phyloP scores from a whole-genome alignment of 2,113 vertebrate genomes.

The Gasterosteus nipponicus region DNA sequence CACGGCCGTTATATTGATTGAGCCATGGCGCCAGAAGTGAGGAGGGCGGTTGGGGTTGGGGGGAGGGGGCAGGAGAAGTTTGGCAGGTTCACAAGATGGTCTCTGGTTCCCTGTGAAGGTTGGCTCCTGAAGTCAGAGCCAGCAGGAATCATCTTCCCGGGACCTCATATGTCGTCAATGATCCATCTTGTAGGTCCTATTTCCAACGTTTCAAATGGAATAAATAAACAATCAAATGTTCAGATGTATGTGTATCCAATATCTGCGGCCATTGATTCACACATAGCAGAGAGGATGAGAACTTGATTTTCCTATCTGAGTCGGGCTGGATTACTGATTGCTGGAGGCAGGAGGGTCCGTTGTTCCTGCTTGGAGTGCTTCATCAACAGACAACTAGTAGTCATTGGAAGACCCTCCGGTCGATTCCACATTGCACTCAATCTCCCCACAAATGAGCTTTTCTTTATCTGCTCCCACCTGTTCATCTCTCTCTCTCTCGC shows the following conservation, averaged over 20 bases:
- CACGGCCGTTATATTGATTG: too few relatives aligned
- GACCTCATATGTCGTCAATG: background rate
- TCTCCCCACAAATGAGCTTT: slow-evolving; percentile 55
- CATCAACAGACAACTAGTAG: slow-evolving; percentile 54
- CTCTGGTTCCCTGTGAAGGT: background rate
- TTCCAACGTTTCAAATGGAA: background rate
- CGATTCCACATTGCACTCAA: slow-evolving; percentile 63
- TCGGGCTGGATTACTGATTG: slow-evolving; percentile 21
- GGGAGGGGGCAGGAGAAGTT: too few relatives aligned
- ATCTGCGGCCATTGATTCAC: background rate
- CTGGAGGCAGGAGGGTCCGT: slow-evolving; percentile 21
- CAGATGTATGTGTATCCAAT: background rate
- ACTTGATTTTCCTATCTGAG: background rate
- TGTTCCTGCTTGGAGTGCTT: slow-evolving; percentile 27
- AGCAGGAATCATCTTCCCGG: background rate
- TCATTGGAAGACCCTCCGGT: slow-evolving; percentile 61
- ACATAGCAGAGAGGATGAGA: background rate
- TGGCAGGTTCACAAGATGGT: too few relatives aligned
- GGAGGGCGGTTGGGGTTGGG: too few relatives aligned
- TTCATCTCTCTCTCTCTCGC: slow-evolving; percentile 20
- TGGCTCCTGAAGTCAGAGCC: background rate
- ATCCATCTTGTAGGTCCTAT: background rate
- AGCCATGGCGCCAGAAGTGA: too few relatives aligned
- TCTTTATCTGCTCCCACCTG: slow-evolving; percentile 29
- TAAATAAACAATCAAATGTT: background rate